phyloP scores from a whole-genome alignment of 2,888 invertebrate species.

The Hyposoter didymator region DNA sequence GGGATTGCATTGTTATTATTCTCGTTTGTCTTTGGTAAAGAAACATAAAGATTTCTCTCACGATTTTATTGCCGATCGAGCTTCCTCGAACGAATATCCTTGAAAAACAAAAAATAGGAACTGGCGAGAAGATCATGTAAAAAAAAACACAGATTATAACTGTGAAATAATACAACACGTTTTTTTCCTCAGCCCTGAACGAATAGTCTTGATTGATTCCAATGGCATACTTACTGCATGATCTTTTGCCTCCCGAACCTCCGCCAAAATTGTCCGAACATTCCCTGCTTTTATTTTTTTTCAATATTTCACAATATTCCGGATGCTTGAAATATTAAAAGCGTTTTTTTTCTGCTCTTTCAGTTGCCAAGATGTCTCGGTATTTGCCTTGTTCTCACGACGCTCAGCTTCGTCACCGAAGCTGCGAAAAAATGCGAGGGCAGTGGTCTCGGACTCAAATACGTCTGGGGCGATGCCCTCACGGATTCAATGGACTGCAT shows the following conservation, averaged over 20 bases:
- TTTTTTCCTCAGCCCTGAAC: background rate
- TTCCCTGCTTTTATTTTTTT: background rate
- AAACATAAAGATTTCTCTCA: conserved; percentile 34
- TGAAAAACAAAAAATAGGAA: background rate
- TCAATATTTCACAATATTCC: too few relatives aligned
- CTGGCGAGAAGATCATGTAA: background rate
- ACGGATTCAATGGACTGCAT: conserved; percentile 91
- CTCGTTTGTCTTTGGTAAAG: background rate
- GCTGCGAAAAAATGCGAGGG: conserved; percentile 85
- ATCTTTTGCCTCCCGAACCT: too few relatives aligned
- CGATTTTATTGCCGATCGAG: conserved; percentile 33
- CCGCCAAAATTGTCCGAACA: background rate
- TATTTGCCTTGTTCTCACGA: conserved; percentile 74
- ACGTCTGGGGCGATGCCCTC: conserved; percentile 95
- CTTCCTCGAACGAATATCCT: background rate
- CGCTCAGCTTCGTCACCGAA: conserved; percentile 68
- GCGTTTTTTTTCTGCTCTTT: conserved; percentile 61
- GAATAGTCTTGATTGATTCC: background rate
- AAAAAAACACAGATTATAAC: background rate
- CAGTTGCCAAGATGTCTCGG: conserved; percentile 79
- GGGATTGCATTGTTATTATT: conserved; percentile 13
- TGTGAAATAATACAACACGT: background rate
- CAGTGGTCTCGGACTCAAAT: conserved; percentile 89
- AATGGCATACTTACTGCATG: background rate
- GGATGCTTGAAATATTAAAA: background rate